Evolutionary conservation across 2,888 invertebrate species (phyloP).

Genomic region (Ischnura elegans): DNA sequence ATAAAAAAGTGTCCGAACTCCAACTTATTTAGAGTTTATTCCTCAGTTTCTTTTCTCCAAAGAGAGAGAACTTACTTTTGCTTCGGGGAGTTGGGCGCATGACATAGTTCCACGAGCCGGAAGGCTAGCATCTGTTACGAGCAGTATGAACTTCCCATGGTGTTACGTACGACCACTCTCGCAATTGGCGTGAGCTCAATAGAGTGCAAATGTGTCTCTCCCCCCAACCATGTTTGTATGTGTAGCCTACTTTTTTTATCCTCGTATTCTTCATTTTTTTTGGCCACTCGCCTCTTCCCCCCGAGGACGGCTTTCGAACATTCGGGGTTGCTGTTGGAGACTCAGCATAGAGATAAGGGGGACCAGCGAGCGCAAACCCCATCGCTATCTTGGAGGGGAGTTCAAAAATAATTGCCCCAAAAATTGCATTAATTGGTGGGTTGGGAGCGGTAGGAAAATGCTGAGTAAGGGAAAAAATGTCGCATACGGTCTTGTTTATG

Average conservation of each 20-base stretch:
- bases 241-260: neutral
- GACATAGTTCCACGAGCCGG: neutral
- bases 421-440: neutral
- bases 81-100: neutral
- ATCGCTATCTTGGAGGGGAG: neutral
- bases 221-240: neutral
- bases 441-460: neutral
- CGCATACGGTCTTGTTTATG: neutral
- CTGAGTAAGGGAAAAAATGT: neutral
- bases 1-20: too few species aligned
- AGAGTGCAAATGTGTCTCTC: neutral
- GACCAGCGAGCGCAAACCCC: neutral
- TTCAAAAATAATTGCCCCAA: constrained; percentile 15
- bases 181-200: neutral
- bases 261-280: neutral
- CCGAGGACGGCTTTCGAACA: neutral
- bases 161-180: neutral
- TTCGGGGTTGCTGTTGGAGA: too few species aligned
- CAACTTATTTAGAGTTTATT: too few species aligned
- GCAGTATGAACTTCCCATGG: too few species aligned
- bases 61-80: neutral
- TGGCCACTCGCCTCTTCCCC: neutral
- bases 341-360: too few species aligned
- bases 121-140: neutral
- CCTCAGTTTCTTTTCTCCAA: neutral